Conservation (phyloP, 2,888 invertebrate species). For the Sarcophaga variegata region DNA sequence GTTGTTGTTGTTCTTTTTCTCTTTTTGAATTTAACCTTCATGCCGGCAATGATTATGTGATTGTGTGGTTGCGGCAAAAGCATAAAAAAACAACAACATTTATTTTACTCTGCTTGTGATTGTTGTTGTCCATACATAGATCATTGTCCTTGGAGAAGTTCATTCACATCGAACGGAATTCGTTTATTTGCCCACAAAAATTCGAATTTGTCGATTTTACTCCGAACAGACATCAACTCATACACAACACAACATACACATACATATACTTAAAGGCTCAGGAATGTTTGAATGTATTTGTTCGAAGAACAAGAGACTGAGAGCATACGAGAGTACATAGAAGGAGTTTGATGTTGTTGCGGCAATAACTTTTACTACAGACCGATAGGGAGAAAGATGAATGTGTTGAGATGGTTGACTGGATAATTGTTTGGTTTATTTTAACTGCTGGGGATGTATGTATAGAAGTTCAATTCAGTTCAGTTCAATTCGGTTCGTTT, state of each 20-base stretch:
- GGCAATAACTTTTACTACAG: conserved; percentile 34
- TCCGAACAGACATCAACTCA: background rate
- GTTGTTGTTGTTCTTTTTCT: conserved; percentile 22
- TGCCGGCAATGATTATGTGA: conserved; percentile 23
- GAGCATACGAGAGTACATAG: background rate
- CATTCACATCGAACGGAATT: conserved; percentile 76
- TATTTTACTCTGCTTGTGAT: conserved; percentile 25
- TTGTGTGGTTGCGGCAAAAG: conserved; percentile 37
- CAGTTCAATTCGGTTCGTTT: conserved; percentile 30
- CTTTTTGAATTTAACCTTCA: conserved; percentile 57
- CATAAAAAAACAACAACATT: background rate
- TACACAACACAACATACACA: conserved; percentile 55
- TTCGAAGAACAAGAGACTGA: background rate
- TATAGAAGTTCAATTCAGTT: conserved; percentile 15
- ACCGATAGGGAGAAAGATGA: conserved; percentile 23
- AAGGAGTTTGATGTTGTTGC: conserved; percentile 6
- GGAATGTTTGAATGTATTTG: background rate
- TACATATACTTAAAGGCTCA: background rate
- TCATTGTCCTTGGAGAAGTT: conserved; percentile 80
- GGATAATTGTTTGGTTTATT: conserved; percentile 6
- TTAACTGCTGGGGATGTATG: conserved; percentile 20
- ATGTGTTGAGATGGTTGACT: background rate
- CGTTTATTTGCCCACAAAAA: conserved; percentile 72
- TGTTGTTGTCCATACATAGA: conserved; percentile 71
- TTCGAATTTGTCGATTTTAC: conserved; percentile 75